phyloP scores from a whole-genome alignment of 2,797 vertebrate genomes.

The Sebastes kiyomatsui region DNA sequence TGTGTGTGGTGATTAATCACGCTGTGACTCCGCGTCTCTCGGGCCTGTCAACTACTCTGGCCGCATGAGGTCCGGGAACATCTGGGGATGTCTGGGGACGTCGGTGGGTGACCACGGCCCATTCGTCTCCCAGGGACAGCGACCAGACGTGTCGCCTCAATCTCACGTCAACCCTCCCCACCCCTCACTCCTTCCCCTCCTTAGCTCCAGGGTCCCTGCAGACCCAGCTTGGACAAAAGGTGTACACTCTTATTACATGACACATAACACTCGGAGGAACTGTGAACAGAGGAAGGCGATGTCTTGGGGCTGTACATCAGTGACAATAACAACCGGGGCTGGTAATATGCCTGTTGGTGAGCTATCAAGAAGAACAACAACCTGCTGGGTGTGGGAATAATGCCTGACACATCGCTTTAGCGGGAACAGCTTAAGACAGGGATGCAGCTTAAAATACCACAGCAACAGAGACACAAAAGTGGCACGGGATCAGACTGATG shows the following conservation, averaged over 20 bases:
- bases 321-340: conserved; percentile 66
- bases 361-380: conserved; percentile 72
- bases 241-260: conserved; percentile 69
- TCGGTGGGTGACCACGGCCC: conserved; percentile 53
- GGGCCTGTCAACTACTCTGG: conserved; percentile 71
- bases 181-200: not conserved
- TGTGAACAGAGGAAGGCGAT: conserved; percentile 59
- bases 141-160: conserved; percentile 69
- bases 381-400: conserved; percentile 69
- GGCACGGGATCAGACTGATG: not conserved
- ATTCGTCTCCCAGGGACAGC: conserved; percentile 71
- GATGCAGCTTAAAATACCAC: conserved; percentile 44
- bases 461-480: conserved; percentile 5
- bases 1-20: conserved; percentile 82
- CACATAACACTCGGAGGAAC: conserved; percentile 64
- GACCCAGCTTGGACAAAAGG: conserved; percentile 62
- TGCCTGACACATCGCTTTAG: conserved; percentile 59
- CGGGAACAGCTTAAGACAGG: conserved; percentile 41
- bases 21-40: conserved; percentile 70
- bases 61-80: conserved; percentile 73
- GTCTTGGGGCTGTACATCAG: conserved; percentile 71
- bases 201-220: conserved; percentile 59
- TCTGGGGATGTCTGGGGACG: conserved; percentile 72
- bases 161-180: conserved; percentile 44
- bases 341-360: conserved; percentile 75